These are phyloP conservation scores for Sitobion miscanthi DNA, from an alignment of 1,140 invertebrate species.

Conservation along the genomic window DNA sequence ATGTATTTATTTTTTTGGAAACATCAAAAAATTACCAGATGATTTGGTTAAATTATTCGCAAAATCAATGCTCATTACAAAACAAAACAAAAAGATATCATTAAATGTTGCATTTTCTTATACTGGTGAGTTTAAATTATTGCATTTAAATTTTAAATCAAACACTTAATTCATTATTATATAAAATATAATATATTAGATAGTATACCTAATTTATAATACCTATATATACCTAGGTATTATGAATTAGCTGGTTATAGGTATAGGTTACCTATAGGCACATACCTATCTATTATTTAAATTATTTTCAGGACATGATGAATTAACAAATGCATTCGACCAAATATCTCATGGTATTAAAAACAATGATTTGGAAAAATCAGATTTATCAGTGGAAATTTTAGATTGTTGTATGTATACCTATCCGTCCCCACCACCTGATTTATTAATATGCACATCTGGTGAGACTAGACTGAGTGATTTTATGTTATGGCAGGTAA, in stretches of 20 bases:
- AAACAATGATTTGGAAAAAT: slow-evolving; percentile 64
- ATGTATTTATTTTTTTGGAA: slow-evolving; percentile 87
- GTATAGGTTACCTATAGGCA: too few relatives aligned
- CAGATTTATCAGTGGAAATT: slow-evolving; percentile 81
- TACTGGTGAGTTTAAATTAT: slow-evolving; percentile 68
- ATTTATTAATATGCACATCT: slow-evolving; percentile 93
- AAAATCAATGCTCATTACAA: slow-evolving; percentile 80
- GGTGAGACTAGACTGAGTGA: slow-evolving; percentile 95
- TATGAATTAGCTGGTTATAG: too few relatives aligned
- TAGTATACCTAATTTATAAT: neutral
- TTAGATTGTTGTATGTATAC: slow-evolving; percentile 84
- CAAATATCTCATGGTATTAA: slow-evolving; percentile 70
- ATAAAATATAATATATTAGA: too few relatives aligned
- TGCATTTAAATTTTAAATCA: neutral
- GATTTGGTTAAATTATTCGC: slow-evolving; percentile 80
- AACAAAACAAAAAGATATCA: slow-evolving; percentile 80
- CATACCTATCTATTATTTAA: neutral
- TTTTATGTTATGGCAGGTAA: slow-evolving; percentile 95
- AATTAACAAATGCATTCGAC: slow-evolving; percentile 80
- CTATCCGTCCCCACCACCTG: slow-evolving; percentile 75
- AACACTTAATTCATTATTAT: neutral
- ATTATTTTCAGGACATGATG: slow-evolving; percentile 73
- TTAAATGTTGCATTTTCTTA: slow-evolving; percentile 95
- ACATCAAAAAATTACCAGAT: slow-evolving; percentile 79
- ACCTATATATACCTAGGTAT: too few relatives aligned